Evolutionary conservation across 2,113 vertebrate species (phyloP), one percentile per base, ranked within the genome.

Genomic region (Perca fluviatilis): DNA sequence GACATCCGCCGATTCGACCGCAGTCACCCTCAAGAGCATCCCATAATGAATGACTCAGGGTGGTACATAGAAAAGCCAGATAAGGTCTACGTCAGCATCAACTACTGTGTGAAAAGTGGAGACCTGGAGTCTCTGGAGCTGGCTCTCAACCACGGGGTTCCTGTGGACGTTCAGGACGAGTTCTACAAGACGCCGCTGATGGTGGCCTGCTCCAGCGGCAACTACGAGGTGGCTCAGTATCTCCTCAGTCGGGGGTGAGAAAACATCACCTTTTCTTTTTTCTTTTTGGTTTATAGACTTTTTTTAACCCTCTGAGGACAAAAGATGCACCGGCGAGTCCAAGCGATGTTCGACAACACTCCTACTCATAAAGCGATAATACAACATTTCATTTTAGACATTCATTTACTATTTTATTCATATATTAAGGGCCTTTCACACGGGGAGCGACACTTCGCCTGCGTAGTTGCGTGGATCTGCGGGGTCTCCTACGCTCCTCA

Each of bases 131-230:
- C 98, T 23, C 88, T 99, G 78, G 95, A 96, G 84, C 96, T 96
- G 5, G 98, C 98, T 0, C 96, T 99, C 53, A 94, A 93, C 2
- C 87, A 96, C 21, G 96, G 96, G 1, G 94, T 99, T 25, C 95
- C 96, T 0, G 95, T 99, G 87, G 96, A 99, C 65, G 80, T 97
- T 49, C 94, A 95, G 60, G 98, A 99, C 74, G 92, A 78, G 61
- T 97, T 94, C 56, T 99, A 97, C 90, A 98, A 97, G 94, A 99
- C 98, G 0, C 98, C 98, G 0, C 92, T 99, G 47, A 99, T 98
- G 96, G 89, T 91, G 4, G 98, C 97, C 0, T 99, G 98, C 84
- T 88, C 93, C 27, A 95, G 27, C 65, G 98, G 98, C 9, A 97
- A 95, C 83, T 93, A 91, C 2, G 94, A 97, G 23, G 80, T 95